phyloP scores from a whole-genome alignment of 2,797 vertebrate species.

The Clamator glandarius region DNA sequence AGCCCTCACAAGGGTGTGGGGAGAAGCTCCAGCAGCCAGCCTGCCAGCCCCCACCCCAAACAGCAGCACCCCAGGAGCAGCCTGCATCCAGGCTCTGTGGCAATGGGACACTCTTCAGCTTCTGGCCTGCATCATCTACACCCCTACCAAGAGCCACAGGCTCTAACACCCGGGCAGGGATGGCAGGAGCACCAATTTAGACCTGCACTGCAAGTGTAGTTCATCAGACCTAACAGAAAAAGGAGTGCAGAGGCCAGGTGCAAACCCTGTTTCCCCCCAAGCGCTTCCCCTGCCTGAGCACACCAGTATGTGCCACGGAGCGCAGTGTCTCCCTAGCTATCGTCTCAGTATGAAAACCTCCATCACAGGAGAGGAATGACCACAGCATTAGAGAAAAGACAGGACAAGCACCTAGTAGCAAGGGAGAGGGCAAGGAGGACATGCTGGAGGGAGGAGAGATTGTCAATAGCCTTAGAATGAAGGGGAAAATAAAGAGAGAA shows the following conservation, averaged over 20 bases:
- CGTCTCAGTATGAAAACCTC: background rate
- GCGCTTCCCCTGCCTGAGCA: accelerated
- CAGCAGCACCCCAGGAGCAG: background rate
- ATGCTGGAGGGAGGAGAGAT: background rate
- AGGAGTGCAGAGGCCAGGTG: background rate
- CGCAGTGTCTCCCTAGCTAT: background rate
- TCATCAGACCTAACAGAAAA: background rate
- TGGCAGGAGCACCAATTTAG: background rate
- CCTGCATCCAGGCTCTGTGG: background rate
- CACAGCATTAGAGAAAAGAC: background rate
- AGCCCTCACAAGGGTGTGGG: background rate
- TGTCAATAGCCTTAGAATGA: background rate
- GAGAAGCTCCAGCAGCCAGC: background rate
- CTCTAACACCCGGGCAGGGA: background rate
- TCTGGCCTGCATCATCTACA: background rate
- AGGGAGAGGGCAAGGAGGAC: background rate
- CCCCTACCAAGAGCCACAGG: background rate
- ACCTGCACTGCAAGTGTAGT: background rate
- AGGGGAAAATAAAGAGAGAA: background rate
- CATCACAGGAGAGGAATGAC: background rate
- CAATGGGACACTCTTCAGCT: background rate
- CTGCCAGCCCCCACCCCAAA: background rate
- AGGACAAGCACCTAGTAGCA: background rate
- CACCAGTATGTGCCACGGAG: accelerated
- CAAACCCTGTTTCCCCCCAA: background rate